Conservation (phyloP, 2,888 invertebrate species). For the Cheilosia soror region DNA sequence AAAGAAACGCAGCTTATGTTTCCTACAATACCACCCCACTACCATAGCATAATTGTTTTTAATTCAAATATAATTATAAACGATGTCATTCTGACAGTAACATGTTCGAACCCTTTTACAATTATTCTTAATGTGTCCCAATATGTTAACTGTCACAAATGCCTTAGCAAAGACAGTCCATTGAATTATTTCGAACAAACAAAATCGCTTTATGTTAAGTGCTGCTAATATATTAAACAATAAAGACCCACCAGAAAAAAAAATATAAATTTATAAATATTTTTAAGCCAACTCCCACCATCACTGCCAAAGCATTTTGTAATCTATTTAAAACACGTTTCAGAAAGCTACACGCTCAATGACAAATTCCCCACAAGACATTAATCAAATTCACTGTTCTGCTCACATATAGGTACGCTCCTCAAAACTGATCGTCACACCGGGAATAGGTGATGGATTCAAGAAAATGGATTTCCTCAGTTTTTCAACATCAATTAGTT, state of each 20-base stretch:
- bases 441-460: constrained; percentile 7
- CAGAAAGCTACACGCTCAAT: constrained; percentile 52
- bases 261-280: background rate
- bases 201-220: constrained; percentile 50
- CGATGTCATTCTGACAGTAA: background rate
- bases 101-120: background rate
- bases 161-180: constrained; percentile 48
- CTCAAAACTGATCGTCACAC: constrained; percentile 46
- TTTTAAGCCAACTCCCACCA: constrained; percentile 18
- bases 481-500: constrained; percentile 67
- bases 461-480: constrained; percentile 51
- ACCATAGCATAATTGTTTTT: background rate
- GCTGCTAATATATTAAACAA: constrained; percentile 56
- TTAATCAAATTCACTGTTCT: constrained; percentile 60
- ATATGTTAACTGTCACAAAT: constrained; percentile 63
- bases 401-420: constrained; percentile 24
- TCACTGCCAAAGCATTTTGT: constrained; percentile 44
- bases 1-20: too few species aligned
- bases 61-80: background rate
- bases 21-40: too few species aligned
- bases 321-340: constrained; percentile 70
- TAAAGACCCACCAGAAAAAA: constrained; percentile 15
- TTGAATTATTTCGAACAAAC: constrained; percentile 56
- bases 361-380: constrained; percentile 62
- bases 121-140: constrained; percentile 29